phyloP scores from a whole-genome alignment of 2,888 invertebrate genomes.

The Rugalucina vietnamica region DNA sequence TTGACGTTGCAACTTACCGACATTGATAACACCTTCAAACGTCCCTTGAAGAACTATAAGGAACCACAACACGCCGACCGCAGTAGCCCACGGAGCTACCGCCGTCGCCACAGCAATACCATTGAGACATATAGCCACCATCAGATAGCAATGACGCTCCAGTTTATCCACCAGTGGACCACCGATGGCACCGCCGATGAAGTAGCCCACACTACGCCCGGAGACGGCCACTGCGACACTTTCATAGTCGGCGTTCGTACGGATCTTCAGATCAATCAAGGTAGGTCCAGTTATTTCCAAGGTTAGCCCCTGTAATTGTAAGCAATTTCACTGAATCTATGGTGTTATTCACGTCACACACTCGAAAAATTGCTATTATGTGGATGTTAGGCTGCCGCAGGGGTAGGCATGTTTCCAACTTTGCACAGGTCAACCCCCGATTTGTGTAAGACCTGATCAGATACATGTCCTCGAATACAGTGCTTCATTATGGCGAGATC shows the following conservation, averaged over 20 bases:
- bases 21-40: slow-evolving; percentile 71
- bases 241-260: slow-evolving; percentile 65
- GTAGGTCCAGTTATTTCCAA: slow-evolving; percentile 71
- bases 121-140: slow-evolving; percentile 64
- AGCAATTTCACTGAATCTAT: no score
- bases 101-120: slow-evolving; percentile 57
- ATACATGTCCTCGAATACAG: no score
- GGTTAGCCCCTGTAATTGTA: slow-evolving; percentile 66
- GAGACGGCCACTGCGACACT: slow-evolving; percentile 66
- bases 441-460: no score
- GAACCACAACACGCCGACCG: slow-evolving; percentile 57
- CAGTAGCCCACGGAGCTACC: slow-evolving; percentile 56
- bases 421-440: no score
- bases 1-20: no score
- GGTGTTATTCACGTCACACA: no score
- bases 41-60: slow-evolving; percentile 66
- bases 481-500: no score
- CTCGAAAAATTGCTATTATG: no score
- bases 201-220: slow-evolving; percentile 64
- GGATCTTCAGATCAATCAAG: slow-evolving; percentile 67
- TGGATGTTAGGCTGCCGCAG: no score
- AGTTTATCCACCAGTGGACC: slow-evolving; percentile 65
- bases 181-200: slow-evolving; percentile 59
- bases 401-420: no score
- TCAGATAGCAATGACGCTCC: slow-evolving; percentile 55